Evolutionary conservation across 2,797 vertebrate species (phyloP), one percentile per base, ranked within the genome.

Genomic region (Gadopsis bispinosus): DNA sequence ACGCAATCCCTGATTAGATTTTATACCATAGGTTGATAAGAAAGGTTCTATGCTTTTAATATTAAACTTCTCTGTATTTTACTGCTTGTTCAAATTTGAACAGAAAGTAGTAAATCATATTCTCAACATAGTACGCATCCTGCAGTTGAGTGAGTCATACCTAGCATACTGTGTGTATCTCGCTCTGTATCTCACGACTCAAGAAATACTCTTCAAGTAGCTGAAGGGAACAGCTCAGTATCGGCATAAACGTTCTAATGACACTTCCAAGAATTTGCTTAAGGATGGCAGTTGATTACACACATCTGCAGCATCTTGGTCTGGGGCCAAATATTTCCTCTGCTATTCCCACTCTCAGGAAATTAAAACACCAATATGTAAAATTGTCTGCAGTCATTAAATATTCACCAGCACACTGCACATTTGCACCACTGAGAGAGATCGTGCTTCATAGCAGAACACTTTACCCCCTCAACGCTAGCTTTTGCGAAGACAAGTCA

Each of bases 361-460:
- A 92, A 94, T 91, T 89, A 90, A 93, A 87, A 84, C 75, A 53
- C 56, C 5, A n/a, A 86, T 79, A 88, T 88, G 91, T 86, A 89
- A 86, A 89, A 91, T 83, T 87, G 89, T 84, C 87, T 88, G 87
- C 77, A 81, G 77, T 89, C 90, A 94, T 95, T 82, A 94, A 95
- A 94, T 90, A 95, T 95, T 95, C 86, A 95, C 75, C 53, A 83
- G 80, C 56, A 72, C 54, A 73, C 84, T 65, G 85, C 86, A 83
- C 74, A 87, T 89, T 89, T 86, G 77, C 67, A 72, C 62, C 64
- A 75, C 76, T 7, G 31, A 71, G 79, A 73, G 85, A 89, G 55
- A 80, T 72, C 17, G 66, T 9, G 59, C 71, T 79, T 87, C 73
- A 72, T 50, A 69, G 81, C 67, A 20, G 80, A 93, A 93, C 90